These are phyloP conservation scores for Galeopsomyia nigrocyanea DNA, from an alignment of 2,888 invertebrate genomes.

Conservation along the genomic window DNA sequence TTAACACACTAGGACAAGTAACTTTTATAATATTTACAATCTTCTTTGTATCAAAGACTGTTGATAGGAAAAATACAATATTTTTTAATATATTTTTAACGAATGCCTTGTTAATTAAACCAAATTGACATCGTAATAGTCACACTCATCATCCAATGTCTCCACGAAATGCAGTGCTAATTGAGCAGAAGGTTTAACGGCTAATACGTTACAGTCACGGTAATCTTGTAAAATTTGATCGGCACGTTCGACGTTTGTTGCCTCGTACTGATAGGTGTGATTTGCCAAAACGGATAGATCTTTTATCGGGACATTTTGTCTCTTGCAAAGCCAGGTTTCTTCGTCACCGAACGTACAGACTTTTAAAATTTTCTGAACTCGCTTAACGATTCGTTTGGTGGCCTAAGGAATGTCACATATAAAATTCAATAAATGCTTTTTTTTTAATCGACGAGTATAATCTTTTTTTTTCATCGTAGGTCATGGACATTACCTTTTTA, in stretches of 20 bases:
- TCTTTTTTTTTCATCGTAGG: too few species aligned
- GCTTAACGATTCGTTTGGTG: not conserved
- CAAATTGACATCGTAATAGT: not conserved
- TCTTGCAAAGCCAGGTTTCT: not conserved
- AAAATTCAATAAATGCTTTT: too few species aligned
- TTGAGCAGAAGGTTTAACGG: not conserved
- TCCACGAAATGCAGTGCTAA: conserved; percentile 1
- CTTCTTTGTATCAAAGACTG: conserved; percentile 32
- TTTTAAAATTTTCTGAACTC: not conserved
- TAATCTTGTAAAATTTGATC: conserved; percentile 1
- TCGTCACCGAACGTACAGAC: not conserved
- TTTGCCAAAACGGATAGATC: conserved; percentile 1
- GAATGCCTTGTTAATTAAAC: not conserved
- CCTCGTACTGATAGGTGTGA: conserved; percentile 13
- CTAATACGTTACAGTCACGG: not conserved
- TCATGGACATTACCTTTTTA: too few species aligned
- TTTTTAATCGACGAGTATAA: too few species aligned
- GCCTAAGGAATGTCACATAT: not conserved
- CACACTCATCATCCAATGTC: not conserved
- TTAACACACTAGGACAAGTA: conserved; percentile 1
- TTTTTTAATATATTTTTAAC: conserved; percentile 5
- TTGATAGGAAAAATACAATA: not conserved
- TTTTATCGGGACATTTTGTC: conserved; percentile 7
- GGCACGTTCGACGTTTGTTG: not conserved
- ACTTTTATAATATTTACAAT: conserved; percentile 10